Evolutionary conservation across 2,888 invertebrate genomes (phyloP).

Genomic region (Linnaemya tessellans): DNA sequence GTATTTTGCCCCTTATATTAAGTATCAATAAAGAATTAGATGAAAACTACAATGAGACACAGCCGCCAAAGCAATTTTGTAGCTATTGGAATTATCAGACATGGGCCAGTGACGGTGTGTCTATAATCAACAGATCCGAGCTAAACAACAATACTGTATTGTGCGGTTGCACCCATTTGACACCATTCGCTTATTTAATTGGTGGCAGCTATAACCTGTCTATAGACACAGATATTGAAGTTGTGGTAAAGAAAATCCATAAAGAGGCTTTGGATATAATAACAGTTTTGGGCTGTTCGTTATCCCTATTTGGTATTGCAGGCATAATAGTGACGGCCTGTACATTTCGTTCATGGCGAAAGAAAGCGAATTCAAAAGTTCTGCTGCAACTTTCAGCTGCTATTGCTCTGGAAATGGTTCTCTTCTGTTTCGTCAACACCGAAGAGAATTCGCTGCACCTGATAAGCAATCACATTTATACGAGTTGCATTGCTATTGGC

Average conservation of each 20-base stretch:
- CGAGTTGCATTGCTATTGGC: slow-evolving; percentile 85
- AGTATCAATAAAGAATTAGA: slow-evolving; percentile 36
- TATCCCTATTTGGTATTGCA: slow-evolving; percentile 85
- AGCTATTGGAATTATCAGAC: slow-evolving; percentile 86
- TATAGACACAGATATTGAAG: slow-evolving; percentile 71
- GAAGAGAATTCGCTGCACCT: slow-evolving; percentile 78
- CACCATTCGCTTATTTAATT: slow-evolving; percentile 86
- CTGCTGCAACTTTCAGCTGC: slow-evolving; percentile 86
- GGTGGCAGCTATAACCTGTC: slow-evolving; percentile 76
- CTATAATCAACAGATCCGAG: slow-evolving; percentile 79
- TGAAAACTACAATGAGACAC: neutral
- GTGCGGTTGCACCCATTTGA: slow-evolving; percentile 85
- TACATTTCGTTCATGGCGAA: slow-evolving; percentile 86
- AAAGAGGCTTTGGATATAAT: slow-evolving; percentile 85
- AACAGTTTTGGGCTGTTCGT: slow-evolving; percentile 85
- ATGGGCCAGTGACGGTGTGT: slow-evolving; percentile 86
- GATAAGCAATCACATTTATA: slow-evolving; percentile 77
- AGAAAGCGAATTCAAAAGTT: slow-evolving; percentile 87
- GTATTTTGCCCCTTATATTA: slow-evolving; percentile 84
- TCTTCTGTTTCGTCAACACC: slow-evolving; percentile 81
- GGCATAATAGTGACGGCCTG: slow-evolving; percentile 86
- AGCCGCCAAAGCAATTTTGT: slow-evolving; percentile 79
- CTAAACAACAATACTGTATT: slow-evolving; percentile 81
- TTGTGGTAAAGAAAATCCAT: slow-evolving; percentile 79
- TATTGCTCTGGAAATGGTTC: slow-evolving; percentile 85